These are phyloP conservation scores for Globia sparganii DNA, from an alignment of 2,888 invertebrate genomes.

Conservation along the genomic window DNA sequence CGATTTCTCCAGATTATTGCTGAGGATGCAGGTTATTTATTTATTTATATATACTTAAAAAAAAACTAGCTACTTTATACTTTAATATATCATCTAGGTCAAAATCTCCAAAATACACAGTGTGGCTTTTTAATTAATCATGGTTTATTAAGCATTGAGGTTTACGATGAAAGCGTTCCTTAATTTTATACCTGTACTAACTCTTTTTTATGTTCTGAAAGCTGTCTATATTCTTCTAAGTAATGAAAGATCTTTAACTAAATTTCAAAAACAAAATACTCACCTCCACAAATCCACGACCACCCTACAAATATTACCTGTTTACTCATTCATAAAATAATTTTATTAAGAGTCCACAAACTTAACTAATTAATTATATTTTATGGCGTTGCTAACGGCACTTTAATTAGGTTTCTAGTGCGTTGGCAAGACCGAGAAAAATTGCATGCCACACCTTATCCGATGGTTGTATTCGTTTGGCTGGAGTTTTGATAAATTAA, in stretches of 20 bases:
- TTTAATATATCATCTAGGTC: not conserved
- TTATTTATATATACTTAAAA: too few species aligned
- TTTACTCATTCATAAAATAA: conserved; percentile 67
- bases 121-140: conserved; percentile 2
- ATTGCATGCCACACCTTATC: conserved; percentile 59
- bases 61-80: too few species aligned
- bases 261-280: not conserved
- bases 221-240: not conserved
- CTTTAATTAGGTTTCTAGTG: conserved; percentile 64
- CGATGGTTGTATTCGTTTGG: conserved; percentile 55
- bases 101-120: not conserved
- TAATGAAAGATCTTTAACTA: conserved; percentile 12
- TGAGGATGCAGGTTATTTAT: not conserved
- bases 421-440: conserved; percentile 53
- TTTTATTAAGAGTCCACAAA: conserved; percentile 64
- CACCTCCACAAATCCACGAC: conserved; percentile 17
- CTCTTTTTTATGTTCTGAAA: not conserved
- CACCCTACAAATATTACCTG: conserved; percentile 65
- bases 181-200: not conserved
- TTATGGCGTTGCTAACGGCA: conserved; percentile 68
- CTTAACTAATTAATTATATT: conserved; percentile 70
- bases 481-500: conserved; percentile 54
- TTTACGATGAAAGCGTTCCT: conserved; percentile 18
- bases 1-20: too few species aligned
- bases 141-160: not conserved